Percentiles rank a stretch among this genome's conserved stretches.
These are phyloP conservation scores for Cydia pomonella DNA, from an alignment of 1,140 invertebrate genomes.

Conservation along the genomic window DNA sequence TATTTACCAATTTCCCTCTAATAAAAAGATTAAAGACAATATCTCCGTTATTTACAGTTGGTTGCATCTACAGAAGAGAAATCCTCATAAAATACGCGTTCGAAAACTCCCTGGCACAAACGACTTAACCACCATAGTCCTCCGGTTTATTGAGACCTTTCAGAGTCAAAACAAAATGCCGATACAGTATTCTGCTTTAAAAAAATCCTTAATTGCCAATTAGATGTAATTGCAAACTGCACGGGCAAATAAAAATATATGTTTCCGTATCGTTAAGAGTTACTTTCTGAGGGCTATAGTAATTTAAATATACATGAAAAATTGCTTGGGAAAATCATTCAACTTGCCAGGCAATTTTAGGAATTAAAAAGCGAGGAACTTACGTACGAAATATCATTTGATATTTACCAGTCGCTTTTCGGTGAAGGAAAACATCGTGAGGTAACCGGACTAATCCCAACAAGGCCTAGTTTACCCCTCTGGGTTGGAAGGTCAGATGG, in stretches of 20 bases:
- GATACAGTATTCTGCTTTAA: conserved; percentile 6
- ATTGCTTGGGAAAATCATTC: background rate
- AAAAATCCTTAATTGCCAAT: conserved; percentile 7
- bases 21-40: no score
- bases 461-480: no score
- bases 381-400: no score
- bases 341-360: no score
- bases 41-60: no score
- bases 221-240: background rate
- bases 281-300: background rate
- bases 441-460: no score
- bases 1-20: no score
- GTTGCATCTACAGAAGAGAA: background rate
- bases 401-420: no score
- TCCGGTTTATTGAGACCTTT: background rate
- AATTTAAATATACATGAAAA: background rate
- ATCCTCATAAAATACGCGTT: background rate
- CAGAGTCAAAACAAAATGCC: background rate
- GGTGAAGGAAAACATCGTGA: no score
- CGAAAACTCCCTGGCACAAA: background rate
- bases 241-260: background rate
- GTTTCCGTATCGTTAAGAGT: background rate
- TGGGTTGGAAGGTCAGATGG: no score
- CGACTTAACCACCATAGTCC: background rate
- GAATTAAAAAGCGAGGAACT: no score